These are phyloP conservation scores for Caenorhabditis sp. DNA, from an alignment of 2,888 invertebrate genomes.

Conservation along the genomic window DNA sequence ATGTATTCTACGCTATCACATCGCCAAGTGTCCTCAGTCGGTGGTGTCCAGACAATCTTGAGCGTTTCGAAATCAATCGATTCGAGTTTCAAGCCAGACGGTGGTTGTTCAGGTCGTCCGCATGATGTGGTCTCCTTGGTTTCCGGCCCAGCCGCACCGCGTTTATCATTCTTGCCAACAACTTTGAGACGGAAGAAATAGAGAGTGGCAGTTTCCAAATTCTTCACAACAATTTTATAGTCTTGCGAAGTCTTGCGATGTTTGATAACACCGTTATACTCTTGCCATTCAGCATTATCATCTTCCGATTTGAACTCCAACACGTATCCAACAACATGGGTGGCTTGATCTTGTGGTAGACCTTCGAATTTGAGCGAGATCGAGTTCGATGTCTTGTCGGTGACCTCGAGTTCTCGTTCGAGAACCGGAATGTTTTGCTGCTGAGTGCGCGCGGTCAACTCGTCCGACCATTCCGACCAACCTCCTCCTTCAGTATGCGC, in stretches of 20 bases:
- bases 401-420: constrained; percentile 62
- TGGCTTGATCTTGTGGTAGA: constrained; percentile 58
- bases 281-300: constrained; percentile 62
- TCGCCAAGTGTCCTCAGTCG: constrained; percentile 68
- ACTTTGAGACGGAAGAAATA: constrained; percentile 71
- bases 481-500: constrained; percentile 70
- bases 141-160: constrained; percentile 69
- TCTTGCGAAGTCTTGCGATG: constrained; percentile 57
- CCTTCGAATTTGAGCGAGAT: constrained; percentile 70
- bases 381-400: constrained; percentile 66
- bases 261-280: constrained; percentile 67
- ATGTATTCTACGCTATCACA: constrained; percentile 68
- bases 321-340: constrained; percentile 69
- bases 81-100: constrained; percentile 61
- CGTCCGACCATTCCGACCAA: constrained; percentile 70
- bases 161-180: constrained; percentile 69
- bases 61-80: constrained; percentile 63
- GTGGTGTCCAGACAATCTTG: constrained; percentile 66
- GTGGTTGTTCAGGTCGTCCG: constrained; percentile 68
- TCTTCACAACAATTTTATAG: constrained; percentile 64
- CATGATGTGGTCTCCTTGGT: constrained; percentile 68
- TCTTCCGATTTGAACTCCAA: constrained; percentile 70
- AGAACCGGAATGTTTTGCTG: constrained; percentile 69
- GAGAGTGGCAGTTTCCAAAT: constrained; percentile 67
- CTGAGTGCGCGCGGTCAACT: constrained; percentile 61